Percentiles rank a stretch among this genome's conserved stretches.
Evolutionary conservation across 2,888 invertebrate species (phyloP).

Genomic region (Exocentrus adspersus): DNA sequence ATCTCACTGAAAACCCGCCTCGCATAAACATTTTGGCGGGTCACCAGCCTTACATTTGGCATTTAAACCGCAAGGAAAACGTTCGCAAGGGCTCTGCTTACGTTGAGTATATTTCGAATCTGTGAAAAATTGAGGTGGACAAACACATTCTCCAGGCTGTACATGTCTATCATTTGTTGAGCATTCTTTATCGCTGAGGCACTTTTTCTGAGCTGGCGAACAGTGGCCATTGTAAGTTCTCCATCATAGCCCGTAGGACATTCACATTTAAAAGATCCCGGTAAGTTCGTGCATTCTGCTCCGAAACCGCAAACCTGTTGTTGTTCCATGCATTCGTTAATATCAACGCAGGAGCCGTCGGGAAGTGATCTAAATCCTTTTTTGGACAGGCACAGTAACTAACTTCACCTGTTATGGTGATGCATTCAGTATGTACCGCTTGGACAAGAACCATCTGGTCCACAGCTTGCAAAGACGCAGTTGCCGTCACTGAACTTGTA

Average conservation of each 20-base stretch:
- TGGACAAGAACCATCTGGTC: slow-evolving; percentile 82
- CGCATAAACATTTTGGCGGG: slow-evolving; percentile 90
- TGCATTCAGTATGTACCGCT: slow-evolving; percentile 90
- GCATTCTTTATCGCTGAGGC: slow-evolving; percentile 85
- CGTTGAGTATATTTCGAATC: slow-evolving; percentile 87
- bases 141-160: slow-evolving; percentile 90
- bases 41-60: slow-evolving; percentile 90
- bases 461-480: slow-evolving; percentile 87
- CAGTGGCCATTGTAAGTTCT: slow-evolving; percentile 84
- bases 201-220: slow-evolving; percentile 83
- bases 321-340: slow-evolving; percentile 84
- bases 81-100: slow-evolving; percentile 92
- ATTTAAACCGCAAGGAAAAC: slow-evolving; percentile 89
- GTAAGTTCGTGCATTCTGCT: slow-evolving; percentile 84
- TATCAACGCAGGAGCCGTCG: slow-evolving; percentile 86
- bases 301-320: slow-evolving; percentile 85
- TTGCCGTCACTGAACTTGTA: slow-evolving; percentile 85
- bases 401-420: slow-evolving; percentile 87
- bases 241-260: slow-evolving; percentile 86
- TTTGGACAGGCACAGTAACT: slow-evolving; percentile 94
- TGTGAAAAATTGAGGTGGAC: slow-evolving; percentile 89
- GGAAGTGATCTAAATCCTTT: slow-evolving; percentile 80
- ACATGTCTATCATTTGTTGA: slow-evolving; percentile 89
- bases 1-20: slow-evolving; percentile 87
- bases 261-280: slow-evolving; percentile 81